Conservation (phyloP, 2,888 invertebrate species). For the Camptogramma bilineatum region DNA sequence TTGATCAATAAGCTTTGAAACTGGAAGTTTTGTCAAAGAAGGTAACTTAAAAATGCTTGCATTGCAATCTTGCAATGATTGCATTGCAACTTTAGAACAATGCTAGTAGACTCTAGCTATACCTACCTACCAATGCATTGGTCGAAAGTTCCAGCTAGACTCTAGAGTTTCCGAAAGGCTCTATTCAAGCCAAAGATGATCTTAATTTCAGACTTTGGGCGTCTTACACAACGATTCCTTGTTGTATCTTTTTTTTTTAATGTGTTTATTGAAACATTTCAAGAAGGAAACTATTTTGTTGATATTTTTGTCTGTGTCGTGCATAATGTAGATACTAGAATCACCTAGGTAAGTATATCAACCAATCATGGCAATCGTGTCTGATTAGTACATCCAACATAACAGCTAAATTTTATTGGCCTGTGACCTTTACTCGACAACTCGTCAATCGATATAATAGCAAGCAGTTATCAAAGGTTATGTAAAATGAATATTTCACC, state of each 20-base stretch:
- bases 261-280: too few relatives aligned
- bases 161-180: not conserved
- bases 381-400: not conserved
- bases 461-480: not conserved
- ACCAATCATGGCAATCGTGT: not conserved
- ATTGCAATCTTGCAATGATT: not conserved
- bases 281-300: too few relatives aligned
- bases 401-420: not conserved
- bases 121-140: too few relatives aligned
- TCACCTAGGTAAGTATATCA: too few relatives aligned
- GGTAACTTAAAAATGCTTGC: constrained; percentile 7
- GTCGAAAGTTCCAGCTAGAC: too few relatives aligned
- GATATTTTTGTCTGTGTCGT: too few relatives aligned
- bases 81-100: too few relatives aligned
- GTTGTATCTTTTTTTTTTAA: too few relatives aligned
- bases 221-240: too few relatives aligned
- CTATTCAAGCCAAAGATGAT: not conserved
- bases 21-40: constrained; percentile 11
- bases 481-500: not conserved
- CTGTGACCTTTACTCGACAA: not conserved
- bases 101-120: too few relatives aligned
- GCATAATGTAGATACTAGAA: too few relatives aligned
- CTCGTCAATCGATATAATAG: not conserved
- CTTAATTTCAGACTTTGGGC: constrained; percentile 6
- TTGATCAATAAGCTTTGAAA: constrained; percentile 49